Base-by-base conservation (phyloP, 2,113 vertebrate species). In the Actenoides lindsayi region DNA sequence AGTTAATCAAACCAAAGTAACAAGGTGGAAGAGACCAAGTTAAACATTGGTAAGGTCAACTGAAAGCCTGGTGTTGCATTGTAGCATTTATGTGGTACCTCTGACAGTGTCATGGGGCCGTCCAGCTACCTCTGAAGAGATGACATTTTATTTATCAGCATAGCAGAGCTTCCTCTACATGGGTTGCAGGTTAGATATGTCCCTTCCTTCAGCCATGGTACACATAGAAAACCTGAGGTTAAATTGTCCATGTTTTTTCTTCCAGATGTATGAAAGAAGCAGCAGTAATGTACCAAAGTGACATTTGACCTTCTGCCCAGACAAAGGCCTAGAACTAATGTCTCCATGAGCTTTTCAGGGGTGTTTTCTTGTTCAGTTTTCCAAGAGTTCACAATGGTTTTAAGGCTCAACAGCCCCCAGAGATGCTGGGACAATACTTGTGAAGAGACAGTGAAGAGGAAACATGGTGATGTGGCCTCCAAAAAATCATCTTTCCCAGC, bases 181-280 rank as follows among this genome's bases (percentile, higher is more conserved):
- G 57, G 14, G 20, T 10, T 67, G 16, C 42, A 83, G 46, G 11
- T 71, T 12, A 79, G 35, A 33, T 7, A 2, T 11, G 9, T 31
- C 25, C 16, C 35, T 78, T 51, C 16, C 50, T 62, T 68, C 70
- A 93, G 41, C 33, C 25, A 31, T 18, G 4, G 46, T 13, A 44
- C 31, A 37, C 28, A 10, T 0, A 13, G 2, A 12, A 67, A 78
- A 70, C 46, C 2, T 0, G 0, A 88, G 17, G 15, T 48, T 60
- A 68, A 54, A 84, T 25, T 42, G 10, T 6, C 16, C 5, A 1
- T 37, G 15, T 0, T 31, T 87, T 84, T 70, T 70, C 46, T 82
- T 51, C 77, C 41, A 57, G 27, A 39, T 62, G 6, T 4, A 2
- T 50, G 37, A 57, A 85, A 64, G 54, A n/a, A 57, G 11, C 11